Evolutionary conservation across 1,140 invertebrate genomes (phyloP).

Genomic region (Nymphalis io): DNA sequence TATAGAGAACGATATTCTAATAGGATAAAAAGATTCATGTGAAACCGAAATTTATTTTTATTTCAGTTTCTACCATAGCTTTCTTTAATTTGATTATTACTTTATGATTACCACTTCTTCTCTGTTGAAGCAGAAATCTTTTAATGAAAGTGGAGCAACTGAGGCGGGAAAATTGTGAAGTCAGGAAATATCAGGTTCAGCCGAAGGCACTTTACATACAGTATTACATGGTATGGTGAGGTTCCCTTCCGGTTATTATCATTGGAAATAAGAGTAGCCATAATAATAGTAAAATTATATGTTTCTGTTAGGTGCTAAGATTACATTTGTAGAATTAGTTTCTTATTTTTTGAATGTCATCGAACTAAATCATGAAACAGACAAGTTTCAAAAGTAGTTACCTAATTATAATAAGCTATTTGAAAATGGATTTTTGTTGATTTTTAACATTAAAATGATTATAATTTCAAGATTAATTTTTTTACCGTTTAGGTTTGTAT

Average conservation of each 20-base stretch:
- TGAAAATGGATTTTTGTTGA: too few species aligned
- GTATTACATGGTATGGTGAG: conserved; percentile 20
- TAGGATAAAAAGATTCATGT: too few species aligned
- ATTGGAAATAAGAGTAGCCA: conserved; percentile 7
- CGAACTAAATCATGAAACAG: background rate
- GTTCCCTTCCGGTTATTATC: conserved; percentile 20
- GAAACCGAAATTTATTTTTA: too few species aligned
- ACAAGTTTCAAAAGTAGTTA: too few species aligned
- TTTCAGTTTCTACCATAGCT: too few species aligned
- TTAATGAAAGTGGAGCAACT: conserved; percentile 31
- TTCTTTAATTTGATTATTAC: background rate
- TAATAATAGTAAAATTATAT: conserved; percentile 5
- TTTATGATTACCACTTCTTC: background rate
- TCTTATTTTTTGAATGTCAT: background rate
- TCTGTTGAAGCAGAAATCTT: conserved; percentile 26
- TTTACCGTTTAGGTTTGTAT: too few species aligned
- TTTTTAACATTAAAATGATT: too few species aligned
- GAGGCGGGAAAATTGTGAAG: conserved; percentile 27
- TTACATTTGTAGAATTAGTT: background rate
- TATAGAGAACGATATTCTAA: too few species aligned
- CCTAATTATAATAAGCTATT: too few species aligned
- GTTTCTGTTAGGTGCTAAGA: background rate
- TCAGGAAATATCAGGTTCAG: conserved; percentile 34
- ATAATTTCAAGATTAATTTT: too few species aligned
- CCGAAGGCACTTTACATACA: conserved; percentile 21